phyloP scores from a whole-genome alignment of 1,140 invertebrate genomes.

The Luehdorfia chinensis region DNA sequence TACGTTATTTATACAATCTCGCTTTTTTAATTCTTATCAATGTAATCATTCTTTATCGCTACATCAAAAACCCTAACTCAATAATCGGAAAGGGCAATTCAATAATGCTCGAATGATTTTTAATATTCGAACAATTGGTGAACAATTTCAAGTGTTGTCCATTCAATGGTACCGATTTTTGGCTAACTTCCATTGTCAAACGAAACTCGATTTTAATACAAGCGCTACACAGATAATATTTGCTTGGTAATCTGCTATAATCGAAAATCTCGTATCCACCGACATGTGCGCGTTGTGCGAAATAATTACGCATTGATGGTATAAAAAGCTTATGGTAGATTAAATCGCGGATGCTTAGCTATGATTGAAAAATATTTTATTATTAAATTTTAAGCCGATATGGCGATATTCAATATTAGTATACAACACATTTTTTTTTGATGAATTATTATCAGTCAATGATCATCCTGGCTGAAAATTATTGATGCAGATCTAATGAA shows the following conservation, averaged over 20 bases:
- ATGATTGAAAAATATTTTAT: too few species aligned
- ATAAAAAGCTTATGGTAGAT: slow-evolving; percentile 2
- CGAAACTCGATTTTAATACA: slow-evolving; percentile 15
- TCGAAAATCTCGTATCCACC: slow-evolving; percentile 6
- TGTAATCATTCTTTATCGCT: too few species aligned
- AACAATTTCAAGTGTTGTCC: slow-evolving; percentile 37
- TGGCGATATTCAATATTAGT: too few species aligned
- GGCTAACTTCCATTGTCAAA: slow-evolving; percentile 8
- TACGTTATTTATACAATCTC: too few species aligned
- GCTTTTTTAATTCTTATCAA: too few species aligned
- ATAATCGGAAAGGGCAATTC: slow-evolving; percentile 63
- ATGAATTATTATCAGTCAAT: too few species aligned
- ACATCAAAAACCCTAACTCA: slow-evolving; percentile 20
- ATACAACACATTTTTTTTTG: too few species aligned
- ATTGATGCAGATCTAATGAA: too few species aligned
- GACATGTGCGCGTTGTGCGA: slow-evolving; percentile 8
- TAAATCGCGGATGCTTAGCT: too few species aligned
- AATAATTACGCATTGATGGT: slow-evolving; percentile 6
- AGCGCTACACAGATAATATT: neutral
- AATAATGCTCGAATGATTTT: slow-evolving; percentile 67
- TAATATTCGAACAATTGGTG: slow-evolving; percentile 62
- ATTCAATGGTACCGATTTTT: slow-evolving; percentile 39
- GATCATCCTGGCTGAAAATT: too few species aligned
- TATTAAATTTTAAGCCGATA: too few species aligned
- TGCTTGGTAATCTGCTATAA: neutral